Conservation (phyloP, 2,797 vertebrate species). For the Myotis planiceps region DNA sequence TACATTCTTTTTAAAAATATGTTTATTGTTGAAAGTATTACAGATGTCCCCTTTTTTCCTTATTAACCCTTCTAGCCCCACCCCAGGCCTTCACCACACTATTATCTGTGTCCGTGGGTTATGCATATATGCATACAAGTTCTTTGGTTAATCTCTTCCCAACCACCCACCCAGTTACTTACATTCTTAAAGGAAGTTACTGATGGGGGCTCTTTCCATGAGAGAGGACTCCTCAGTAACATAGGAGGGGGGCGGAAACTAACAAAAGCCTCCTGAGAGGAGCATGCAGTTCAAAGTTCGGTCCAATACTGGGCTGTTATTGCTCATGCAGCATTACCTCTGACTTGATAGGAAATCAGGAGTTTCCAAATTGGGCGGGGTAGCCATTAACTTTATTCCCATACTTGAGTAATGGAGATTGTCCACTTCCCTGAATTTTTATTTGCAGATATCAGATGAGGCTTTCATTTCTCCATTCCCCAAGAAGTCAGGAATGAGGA, state of each 20-base stretch:
- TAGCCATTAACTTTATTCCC: neutral
- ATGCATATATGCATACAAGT: no score
- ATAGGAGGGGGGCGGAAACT: neutral
- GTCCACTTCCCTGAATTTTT: neutral
- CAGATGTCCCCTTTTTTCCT: neutral
- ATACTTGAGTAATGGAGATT: neutral
- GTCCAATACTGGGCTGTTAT: neutral
- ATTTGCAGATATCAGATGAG: neutral
- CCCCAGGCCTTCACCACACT: no score
- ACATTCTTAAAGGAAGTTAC: neutral
- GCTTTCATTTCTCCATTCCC: neutral
- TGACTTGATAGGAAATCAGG: neutral
- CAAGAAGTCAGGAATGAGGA: neutral
- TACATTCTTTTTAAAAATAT: neutral
- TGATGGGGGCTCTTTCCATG: neutral
- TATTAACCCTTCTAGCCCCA: no score
- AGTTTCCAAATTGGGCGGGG: neutral
- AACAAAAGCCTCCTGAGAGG: neutral
- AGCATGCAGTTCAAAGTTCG: neutral
- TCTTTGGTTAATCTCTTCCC: no score
- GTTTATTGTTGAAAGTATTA: neutral
- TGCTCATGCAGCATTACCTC: neutral
- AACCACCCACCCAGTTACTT: neutral
- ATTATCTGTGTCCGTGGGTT: no score
- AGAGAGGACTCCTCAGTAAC: neutral